phyloP scores from a whole-genome alignment of 2,888 invertebrate genomes.

The Eurytoma californica region DNA sequence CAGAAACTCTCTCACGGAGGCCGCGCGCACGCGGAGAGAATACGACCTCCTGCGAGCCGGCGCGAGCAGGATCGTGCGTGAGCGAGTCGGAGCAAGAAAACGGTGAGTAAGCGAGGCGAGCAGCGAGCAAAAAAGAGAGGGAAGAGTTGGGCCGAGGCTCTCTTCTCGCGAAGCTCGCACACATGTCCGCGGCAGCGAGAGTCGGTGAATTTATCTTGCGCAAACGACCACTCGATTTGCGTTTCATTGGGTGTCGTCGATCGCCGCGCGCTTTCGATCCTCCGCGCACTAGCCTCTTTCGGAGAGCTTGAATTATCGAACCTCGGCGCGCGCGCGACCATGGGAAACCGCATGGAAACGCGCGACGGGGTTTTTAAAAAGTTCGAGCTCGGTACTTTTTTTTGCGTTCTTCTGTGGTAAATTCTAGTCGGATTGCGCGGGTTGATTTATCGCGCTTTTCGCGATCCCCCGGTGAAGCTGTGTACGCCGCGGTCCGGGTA shows the following conservation, averaged over 20 bases:
- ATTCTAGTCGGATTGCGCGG: slow-evolving; percentile 31
- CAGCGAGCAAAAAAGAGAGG: slow-evolving; percentile 15
- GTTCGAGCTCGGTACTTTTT: slow-evolving; percentile 23
- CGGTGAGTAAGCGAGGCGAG: slow-evolving; percentile 44
- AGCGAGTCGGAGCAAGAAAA: slow-evolving; percentile 32
- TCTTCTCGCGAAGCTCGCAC: not conserved
- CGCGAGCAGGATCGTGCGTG: slow-evolving; percentile 33
- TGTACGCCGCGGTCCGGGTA: slow-evolving; percentile 2
- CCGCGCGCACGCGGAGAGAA: slow-evolving; percentile 16
- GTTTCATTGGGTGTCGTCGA: slow-evolving; percentile 50
- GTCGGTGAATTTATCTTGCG: slow-evolving; percentile 52
- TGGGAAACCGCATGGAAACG: slow-evolving; percentile 40
- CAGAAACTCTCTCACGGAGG: slow-evolving; percentile 2
- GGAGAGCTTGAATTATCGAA: slow-evolving; percentile 35
- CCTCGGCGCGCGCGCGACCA: slow-evolving; percentile 12
- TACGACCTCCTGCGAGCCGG: slow-evolving; percentile 45
- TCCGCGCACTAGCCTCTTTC: slow-evolving; percentile 12
- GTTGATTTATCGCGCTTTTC: slow-evolving; percentile 44
- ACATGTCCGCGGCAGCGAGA: slow-evolving; percentile 3
- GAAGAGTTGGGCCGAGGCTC: slow-evolving; percentile 21
- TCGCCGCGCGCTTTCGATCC: slow-evolving; percentile 21
- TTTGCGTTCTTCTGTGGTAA: slow-evolving; percentile 21
- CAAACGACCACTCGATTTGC: slow-evolving; percentile 44
- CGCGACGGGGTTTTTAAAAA: slow-evolving; percentile 19
- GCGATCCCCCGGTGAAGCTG: not conserved